phyloP scores from a whole-genome alignment of 2,797 vertebrate genomes.

The Psittacula derbiana region DNA sequence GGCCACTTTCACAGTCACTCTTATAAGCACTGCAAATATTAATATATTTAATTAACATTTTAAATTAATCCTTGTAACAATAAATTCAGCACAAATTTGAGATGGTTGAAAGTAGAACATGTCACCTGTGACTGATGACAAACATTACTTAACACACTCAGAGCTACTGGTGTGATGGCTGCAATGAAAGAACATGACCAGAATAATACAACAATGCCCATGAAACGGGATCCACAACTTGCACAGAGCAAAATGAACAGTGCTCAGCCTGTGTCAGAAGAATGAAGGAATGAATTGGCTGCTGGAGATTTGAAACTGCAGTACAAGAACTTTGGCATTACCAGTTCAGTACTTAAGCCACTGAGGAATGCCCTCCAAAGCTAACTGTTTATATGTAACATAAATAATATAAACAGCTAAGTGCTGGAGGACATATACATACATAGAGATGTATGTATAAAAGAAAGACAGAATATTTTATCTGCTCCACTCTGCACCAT shows the following conservation, averaged over 20 bases:
- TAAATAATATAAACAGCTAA: constrained; percentile 51
- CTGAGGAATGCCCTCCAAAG: constrained; percentile 41
- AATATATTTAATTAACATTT: background rate
- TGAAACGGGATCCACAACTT: background rate
- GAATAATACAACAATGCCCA: background rate
- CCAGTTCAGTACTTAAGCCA: constrained; percentile 21
- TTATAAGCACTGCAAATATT: background rate
- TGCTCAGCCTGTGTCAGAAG: background rate
- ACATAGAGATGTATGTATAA: constrained; percentile 6
- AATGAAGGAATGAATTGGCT: background rate
- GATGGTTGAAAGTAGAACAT: background rate
- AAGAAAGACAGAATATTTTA: constrained; percentile 36
- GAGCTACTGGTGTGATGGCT: background rate
- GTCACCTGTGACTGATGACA: background rate
- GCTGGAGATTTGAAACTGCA: background rate
- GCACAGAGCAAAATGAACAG: background rate
- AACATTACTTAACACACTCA: background rate
- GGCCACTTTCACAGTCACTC: background rate
- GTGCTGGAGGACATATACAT: constrained; percentile 23
- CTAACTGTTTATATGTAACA: constrained; percentile 42
- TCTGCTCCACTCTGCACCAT: constrained; percentile 36
- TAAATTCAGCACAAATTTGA: background rate
- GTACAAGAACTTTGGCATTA: constrained; percentile 4
- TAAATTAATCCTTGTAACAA: background rate
- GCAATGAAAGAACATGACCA: background rate